Base-by-base conservation (phyloP, 2,113 vertebrate species). In the Tetrao urogallus region DNA sequence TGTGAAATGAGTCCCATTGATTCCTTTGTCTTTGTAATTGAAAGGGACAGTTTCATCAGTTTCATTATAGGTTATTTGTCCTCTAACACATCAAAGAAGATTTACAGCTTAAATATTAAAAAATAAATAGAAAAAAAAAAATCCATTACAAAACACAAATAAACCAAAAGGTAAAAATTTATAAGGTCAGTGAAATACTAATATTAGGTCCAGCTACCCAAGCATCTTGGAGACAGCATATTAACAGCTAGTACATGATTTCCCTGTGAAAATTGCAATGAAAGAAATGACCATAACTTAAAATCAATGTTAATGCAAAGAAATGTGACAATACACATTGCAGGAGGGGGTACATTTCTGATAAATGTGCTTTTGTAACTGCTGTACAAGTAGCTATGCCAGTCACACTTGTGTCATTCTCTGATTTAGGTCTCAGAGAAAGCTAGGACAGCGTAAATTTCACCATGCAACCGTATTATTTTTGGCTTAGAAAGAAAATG, bases 21-120 rank as follows among this genome's bases (percentile, higher is more conserved):
- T 96, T 93, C 78, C 58, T 97, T 93, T 96, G 83, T 94, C 88
- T 93, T 90, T 86, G 25, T 94, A 96, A 97, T 94, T 93, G 78
- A 97, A 97, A 96, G 66, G 76, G 94, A 95, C 93, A 96, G 84
- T 58, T 72, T 67, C 78, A 89, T 91, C 90, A 93, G 21, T 92
- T 95, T 93, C 90, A 82, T 89, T 96, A 82, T 72, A 90, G 57
- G 61, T 28, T 93, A 91, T 90, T 92, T 94, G 73, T 83, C 86
- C 72, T 90, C 48, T 69, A 91, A 84, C 13, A 90, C 17, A 90
- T 82, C 94, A 95, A 90, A 85, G 36, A 92, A 73, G 93, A 86
- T 84, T 90, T 92, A 95, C 45, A 87, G 56, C 50, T 88, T 78
- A 95, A 95, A 86, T 94, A 93, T 30, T 47, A 12, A 27, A 22